These are phyloP conservation scores for Ruditapes philippinarum DNA, from an alignment of 1,140 invertebrate genomes.

Conservation along the genomic window DNA sequence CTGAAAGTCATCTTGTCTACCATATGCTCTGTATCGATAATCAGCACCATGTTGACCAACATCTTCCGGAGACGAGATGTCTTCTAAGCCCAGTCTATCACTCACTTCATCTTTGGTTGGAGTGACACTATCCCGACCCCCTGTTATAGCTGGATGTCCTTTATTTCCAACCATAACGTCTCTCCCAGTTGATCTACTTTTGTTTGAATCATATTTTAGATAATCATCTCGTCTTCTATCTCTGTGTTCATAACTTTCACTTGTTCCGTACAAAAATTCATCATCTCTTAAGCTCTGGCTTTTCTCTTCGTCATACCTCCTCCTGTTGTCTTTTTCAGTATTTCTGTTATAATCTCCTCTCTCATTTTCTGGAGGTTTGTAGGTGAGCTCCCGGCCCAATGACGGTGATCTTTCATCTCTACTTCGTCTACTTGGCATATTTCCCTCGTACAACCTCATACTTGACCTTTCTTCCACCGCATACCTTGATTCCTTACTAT, in stretches of 20 bases:
- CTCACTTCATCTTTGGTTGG: conserved; percentile 58
- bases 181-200: conserved; percentile 17
- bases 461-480: background rate
- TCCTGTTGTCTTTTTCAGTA: conserved; percentile 24
- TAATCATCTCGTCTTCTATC: background rate
- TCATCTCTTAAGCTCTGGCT: conserved; percentile 24
- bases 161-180: background rate
- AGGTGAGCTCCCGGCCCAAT: background rate
- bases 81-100: conserved; percentile 47
- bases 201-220: conserved; percentile 7
- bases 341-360: conserved; percentile 21
- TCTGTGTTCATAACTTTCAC: background rate
- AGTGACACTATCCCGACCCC: conserved; percentile 18
- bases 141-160: background rate
- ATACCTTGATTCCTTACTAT: background rate
- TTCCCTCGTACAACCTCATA: background rate
- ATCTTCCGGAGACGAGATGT: conserved; percentile 53
- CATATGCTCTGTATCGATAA: conserved; percentile 33
- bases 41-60: conserved; percentile 3
- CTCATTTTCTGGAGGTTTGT: no score
- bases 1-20: background rate
- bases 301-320: conserved; percentile 1
- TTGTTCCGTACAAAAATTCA: conserved; percentile 16
- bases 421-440: background rate
- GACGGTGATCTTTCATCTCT: background rate